Evolutionary conservation across 2,888 invertebrate genomes (phyloP).

Genomic region (Diloba caeruleocephala): DNA sequence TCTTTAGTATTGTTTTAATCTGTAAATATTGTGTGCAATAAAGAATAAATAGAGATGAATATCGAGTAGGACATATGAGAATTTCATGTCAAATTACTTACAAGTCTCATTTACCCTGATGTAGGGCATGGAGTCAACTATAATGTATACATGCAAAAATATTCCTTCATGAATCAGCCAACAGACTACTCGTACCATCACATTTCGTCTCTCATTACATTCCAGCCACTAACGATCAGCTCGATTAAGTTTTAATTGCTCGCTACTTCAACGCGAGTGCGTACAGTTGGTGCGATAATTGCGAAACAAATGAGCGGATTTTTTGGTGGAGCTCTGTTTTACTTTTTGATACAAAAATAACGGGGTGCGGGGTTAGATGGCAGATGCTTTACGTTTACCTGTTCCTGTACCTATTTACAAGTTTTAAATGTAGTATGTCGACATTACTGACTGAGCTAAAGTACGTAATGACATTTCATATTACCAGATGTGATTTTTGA

Average conservation of each 20-base stretch:
- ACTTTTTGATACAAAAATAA: not conserved
- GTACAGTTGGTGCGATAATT: conserved; percentile 47
- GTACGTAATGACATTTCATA: no score
- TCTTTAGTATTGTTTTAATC: no score
- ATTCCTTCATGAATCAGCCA: conserved; percentile 49
- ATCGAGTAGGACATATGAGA: no score
- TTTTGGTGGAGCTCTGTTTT: conserved; percentile 22
- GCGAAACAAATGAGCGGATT: conserved; percentile 46
- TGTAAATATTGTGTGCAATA: no score
- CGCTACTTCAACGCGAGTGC: conserved; percentile 56
- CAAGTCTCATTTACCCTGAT: conserved; percentile 25
- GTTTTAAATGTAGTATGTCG: no score
- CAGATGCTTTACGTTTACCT: no score
- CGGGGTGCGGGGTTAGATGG: no score
- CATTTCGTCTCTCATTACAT: conserved; percentile 41
- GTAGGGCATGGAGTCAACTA: conserved; percentile 46
- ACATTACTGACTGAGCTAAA: no score
- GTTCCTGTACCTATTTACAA: no score
- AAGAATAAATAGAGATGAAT: no score
- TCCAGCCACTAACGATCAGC: conserved; percentile 42
- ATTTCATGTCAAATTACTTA: conserved; percentile 6
- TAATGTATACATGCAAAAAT: conserved; percentile 54
- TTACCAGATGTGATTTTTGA: no score
- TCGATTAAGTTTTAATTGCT: conserved; percentile 71
- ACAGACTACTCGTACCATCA: conserved; percentile 6